Conservation (phyloP, 2,888 invertebrate species). For the Argynnis bischoffii region DNA sequence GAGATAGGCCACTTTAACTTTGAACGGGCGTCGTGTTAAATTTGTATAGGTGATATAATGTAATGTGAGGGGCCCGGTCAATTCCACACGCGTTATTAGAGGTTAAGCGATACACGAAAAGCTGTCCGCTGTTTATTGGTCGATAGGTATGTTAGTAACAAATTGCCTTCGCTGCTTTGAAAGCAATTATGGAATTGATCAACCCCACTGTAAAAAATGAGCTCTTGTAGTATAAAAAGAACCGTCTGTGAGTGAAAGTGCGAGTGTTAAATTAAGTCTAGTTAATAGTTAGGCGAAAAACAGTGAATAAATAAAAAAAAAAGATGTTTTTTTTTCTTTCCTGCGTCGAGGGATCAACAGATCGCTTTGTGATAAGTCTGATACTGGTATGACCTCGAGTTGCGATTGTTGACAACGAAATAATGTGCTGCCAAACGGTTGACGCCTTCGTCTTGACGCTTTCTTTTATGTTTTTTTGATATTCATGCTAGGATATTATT, state of each 20-base stretch:
- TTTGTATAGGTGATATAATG: constrained; percentile 71
- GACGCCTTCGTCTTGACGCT: constrained; percentile 49
- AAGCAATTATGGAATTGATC: constrained; percentile 70
- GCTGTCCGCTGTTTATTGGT: constrained; percentile 52
- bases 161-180: constrained; percentile 62
- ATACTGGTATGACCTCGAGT: constrained; percentile 55
- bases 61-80: constrained; percentile 72
- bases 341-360: constrained; percentile 72
- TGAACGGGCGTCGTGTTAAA: constrained; percentile 46
- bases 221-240: constrained; percentile 63
- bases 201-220: constrained; percentile 68
- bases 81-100: constrained; percentile 57
- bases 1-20: not conserved
- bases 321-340: constrained; percentile 63
- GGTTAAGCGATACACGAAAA: constrained; percentile 40
- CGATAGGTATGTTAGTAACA: constrained; percentile 48
- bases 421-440: constrained; percentile 51
- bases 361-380: constrained; percentile 67
- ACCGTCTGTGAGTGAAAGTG: constrained; percentile 49
- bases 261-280: constrained; percentile 71
- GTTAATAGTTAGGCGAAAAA: constrained; percentile 79
- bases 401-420: constrained; percentile 73
- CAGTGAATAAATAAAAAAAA: constrained; percentile 53
- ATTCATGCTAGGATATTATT: constrained; percentile 25
- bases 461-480: constrained; percentile 7